phyloP scores from a whole-genome alignment of 2,797 vertebrate genomes.

The Coilia nasus region DNA sequence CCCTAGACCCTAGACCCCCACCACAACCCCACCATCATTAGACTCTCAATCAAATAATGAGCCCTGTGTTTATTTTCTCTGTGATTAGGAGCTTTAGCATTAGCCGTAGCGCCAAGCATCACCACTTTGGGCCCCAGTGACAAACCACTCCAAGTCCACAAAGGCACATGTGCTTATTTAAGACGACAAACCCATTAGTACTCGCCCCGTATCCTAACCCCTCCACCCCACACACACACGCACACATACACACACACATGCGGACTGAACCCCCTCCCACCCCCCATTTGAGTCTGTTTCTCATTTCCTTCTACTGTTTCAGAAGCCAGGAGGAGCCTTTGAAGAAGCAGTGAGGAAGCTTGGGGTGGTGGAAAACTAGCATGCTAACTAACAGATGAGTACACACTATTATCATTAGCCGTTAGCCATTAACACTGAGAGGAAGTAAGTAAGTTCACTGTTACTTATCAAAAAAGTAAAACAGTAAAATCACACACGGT shows the following conservation, averaged over 20 bases:
- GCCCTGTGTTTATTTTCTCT: not conserved
- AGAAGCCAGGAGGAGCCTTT: not conserved
- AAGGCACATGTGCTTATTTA: not conserved
- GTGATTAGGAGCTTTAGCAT: not conserved
- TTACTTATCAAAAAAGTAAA: too few species aligned
- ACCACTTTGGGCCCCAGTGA: not conserved
- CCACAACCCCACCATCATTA: not conserved
- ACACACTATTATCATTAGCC: not conserved
- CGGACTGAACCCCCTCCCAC: too few species aligned
- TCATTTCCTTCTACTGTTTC: not conserved
- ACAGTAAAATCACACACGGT: too few species aligned
- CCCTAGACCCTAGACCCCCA: not conserved
- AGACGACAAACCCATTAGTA: slow-evolving; percentile 4
- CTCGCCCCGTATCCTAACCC: too few species aligned
- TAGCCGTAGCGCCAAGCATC: not conserved
- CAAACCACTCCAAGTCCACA: not conserved
- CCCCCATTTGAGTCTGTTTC: too few species aligned
- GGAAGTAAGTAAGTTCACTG: too few species aligned
- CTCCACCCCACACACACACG: too few species aligned
- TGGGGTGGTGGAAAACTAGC: not conserved
- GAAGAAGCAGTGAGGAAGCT: not conserved
- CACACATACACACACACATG: too few species aligned
- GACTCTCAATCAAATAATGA: not conserved
- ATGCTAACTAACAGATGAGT: not conserved
- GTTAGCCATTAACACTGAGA: too few species aligned